Evolutionary conservation across 2,113 vertebrate genomes (phyloP).

Genomic region (Chlamydotis undulata): DNA sequence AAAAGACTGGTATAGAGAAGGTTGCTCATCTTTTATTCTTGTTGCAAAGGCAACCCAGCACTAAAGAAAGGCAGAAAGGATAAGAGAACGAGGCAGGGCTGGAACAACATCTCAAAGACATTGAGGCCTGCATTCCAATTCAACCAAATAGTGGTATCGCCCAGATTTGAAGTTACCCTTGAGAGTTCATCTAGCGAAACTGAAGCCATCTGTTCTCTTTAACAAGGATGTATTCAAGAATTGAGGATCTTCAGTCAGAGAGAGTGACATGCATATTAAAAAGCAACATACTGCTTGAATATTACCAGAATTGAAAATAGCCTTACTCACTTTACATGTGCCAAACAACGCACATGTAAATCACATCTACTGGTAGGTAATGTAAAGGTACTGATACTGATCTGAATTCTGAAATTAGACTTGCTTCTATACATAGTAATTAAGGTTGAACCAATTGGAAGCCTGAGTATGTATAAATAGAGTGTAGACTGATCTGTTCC

Average conservation of each 20-base stretch:
- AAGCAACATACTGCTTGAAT: background rate
- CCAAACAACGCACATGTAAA: background rate
- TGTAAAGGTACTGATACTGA: background rate
- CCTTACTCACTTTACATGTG: background rate
- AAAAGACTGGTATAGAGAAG: background rate
- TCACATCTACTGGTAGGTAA: background rate
- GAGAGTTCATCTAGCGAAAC: slow-evolving; percentile 44
- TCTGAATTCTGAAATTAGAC: background rate
- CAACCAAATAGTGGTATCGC: background rate
- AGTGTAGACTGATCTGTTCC: background rate
- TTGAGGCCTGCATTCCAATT: background rate
- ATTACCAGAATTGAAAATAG: slow-evolving; percentile 12
- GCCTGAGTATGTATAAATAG: background rate
- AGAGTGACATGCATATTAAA: slow-evolving; percentile 51
- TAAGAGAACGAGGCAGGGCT: background rate
- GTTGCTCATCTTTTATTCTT: background rate
- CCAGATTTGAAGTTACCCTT: slow-evolving; percentile 17
- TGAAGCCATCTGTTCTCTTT: slow-evolving; percentile 61
- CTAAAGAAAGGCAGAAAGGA: background rate
- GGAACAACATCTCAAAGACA: background rate
- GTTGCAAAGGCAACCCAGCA: background rate
- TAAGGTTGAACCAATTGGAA: background rate
- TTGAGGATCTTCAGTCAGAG: slow-evolving; percentile 28
- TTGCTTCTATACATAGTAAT: background rate
- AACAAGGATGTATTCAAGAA: slow-evolving; percentile 59